Conservation (phyloP, 2,113 vertebrate genomes). For the Lepus americanus region DNA sequence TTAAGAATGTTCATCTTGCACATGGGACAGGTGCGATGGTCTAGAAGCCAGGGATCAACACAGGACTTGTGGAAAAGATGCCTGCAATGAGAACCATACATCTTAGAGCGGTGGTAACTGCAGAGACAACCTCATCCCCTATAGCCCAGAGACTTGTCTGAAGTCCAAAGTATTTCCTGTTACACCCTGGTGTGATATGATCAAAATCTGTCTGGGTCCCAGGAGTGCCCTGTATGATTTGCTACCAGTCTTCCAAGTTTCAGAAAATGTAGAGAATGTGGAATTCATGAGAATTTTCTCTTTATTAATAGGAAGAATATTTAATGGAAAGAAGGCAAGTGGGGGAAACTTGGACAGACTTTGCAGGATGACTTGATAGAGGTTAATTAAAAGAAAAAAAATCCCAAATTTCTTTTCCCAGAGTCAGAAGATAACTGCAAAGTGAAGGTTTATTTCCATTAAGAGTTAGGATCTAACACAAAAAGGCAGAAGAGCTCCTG, state of each 20-base stretch:
- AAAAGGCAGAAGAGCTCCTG: neutral
- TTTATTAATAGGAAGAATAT: neutral
- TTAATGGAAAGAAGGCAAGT: neutral
- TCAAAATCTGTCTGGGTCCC: neutral
- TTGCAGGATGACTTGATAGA: neutral
- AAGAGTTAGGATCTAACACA: neutral
- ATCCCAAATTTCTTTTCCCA: neutral
- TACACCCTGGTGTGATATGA: neutral
- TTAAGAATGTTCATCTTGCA: conserved; percentile 99
- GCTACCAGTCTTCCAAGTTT: neutral
- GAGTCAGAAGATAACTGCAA: neutral
- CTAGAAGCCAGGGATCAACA: conserved; percentile 98
- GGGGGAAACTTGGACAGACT: neutral
- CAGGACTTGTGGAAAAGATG: conserved; percentile 99
- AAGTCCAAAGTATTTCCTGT: neutral
- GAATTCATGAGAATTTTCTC: neutral
- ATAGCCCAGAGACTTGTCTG: neutral
- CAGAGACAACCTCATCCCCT: neutral
- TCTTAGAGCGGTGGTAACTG: conserved; percentile 74
- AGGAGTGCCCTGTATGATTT: neutral
- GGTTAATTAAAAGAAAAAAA: neutral
- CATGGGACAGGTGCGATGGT: conserved; percentile 99
- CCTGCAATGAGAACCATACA: conserved; percentile 88
- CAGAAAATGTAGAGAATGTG: neutral
- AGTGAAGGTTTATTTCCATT: neutral